These are phyloP conservation scores for Tyria jacobaeae DNA, from an alignment of 2,888 invertebrate species.

Conservation along the genomic window DNA sequence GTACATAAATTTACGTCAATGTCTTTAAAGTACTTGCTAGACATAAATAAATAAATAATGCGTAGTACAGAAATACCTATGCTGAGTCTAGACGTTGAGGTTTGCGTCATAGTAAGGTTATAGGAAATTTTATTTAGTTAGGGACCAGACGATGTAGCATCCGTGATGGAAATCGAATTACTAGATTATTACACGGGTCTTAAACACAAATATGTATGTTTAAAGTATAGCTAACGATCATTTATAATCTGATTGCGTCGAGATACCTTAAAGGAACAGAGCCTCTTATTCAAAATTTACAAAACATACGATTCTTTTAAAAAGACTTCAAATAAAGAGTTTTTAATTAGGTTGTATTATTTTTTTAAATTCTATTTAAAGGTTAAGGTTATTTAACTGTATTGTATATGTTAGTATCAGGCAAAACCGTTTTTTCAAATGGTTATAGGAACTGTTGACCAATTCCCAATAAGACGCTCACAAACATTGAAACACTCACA, in stretches of 20 bases:
- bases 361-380: no score
- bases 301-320: no score
- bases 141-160: slow-evolving; percentile 2
- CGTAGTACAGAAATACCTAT: not conserved
- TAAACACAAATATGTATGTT: not conserved
- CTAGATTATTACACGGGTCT: not conserved
- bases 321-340: no score
- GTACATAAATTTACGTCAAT: not conserved
- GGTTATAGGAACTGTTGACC: no score
- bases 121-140: not conserved
- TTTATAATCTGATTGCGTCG: no score
- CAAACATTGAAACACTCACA: no score
- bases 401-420: no score
- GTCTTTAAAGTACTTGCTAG: not conserved
- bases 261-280: not conserved
- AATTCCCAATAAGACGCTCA: no score
- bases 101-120: not conserved
- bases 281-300: not conserved
- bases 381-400: no score
- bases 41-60: not conserved
- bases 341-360: no score
- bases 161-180: not conserved
- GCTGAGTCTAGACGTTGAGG: not conserved
- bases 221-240: not conserved
- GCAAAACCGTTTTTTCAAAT: no score